A percentile compares a stretch with the other conserved stretches of the same genome.
These are phyloP conservation scores for Caenorhabditis latens DNA, from an alignment of 1,140 invertebrate genomes.

Conservation along the genomic window DNA sequence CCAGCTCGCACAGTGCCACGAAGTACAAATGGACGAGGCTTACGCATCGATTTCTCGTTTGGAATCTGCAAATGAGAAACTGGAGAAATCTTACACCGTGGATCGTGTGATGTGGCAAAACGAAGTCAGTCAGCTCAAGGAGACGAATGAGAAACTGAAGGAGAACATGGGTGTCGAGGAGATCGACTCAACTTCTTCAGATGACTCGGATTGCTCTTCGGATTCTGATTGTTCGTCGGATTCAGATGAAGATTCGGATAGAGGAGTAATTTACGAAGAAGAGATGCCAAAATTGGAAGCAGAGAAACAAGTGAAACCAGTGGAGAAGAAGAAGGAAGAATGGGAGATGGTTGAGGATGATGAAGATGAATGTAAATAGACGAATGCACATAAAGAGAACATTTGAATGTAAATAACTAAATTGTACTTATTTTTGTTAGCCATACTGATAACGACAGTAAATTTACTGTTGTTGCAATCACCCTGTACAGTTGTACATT, in stretches of 20 bases:
- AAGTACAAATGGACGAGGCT: neutral
- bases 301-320: too few species aligned
- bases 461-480: neutral
- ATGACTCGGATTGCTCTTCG: neutral
- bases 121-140: neutral
- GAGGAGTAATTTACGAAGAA: too few species aligned
- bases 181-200: neutral
- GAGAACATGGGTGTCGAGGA: neutral
- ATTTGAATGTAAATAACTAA: neutral
- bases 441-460: neutral
- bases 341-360: slow-evolving; percentile 10
- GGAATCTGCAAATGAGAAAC: neutral
- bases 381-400: neutral
- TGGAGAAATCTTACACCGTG: neutral
- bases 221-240: neutral
- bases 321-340: neutral
- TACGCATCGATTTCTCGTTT: neutral
- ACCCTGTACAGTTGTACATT: slow-evolving; percentile 5
- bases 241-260: neutral
- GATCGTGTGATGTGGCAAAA: neutral
- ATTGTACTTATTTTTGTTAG: neutral
- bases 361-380: slow-evolving; percentile 6
- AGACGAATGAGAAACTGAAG: neutral
- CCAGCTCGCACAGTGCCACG: too few species aligned
- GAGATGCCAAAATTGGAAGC: too few species aligned